phyloP scores from a whole-genome alignment of 2,888 invertebrate species.

The Augochlorella aurata region DNA sequence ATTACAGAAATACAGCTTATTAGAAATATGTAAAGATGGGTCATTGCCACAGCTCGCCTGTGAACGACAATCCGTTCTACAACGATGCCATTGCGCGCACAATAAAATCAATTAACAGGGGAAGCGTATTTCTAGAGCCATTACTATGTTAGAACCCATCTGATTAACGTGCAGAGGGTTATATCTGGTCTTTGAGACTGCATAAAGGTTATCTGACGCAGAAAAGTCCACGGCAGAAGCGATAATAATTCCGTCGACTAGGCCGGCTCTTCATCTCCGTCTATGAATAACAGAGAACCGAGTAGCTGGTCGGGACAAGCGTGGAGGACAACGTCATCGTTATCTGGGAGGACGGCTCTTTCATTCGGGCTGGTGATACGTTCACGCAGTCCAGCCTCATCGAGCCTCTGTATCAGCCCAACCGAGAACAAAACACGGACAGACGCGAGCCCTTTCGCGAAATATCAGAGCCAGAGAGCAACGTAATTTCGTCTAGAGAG shows the following conservation, averaged over 20 bases:
- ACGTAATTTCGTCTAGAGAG: conserved; percentile 63
- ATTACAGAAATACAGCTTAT: no score
- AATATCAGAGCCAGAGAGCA: conserved; percentile 26
- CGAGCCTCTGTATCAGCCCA: conserved; percentile 44
- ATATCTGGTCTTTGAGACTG: not conserved
- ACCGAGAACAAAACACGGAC: conserved; percentile 41
- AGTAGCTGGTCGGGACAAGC: conserved; percentile 21
- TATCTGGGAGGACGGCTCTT: conserved; percentile 40
- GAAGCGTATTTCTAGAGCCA: no score
- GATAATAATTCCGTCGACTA: conserved; percentile 41
- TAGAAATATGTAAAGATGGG: no score
- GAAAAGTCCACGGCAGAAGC: conserved; percentile 10
- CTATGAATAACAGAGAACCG: conserved; percentile 5
- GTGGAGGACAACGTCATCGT: conserved; percentile 43
- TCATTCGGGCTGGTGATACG: conserved; percentile 43
- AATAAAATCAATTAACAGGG: no score
- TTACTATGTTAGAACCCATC: not conserved
- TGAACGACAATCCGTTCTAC: not conserved
- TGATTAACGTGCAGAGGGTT: not conserved
- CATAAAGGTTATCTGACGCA: conserved; percentile 16
- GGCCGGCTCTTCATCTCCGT: conserved; percentile 22
- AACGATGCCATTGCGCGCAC: not conserved
- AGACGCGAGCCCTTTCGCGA: conserved; percentile 30
- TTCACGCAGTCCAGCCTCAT: conserved; percentile 44
- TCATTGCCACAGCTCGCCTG: not conserved